Percentiles rank a stretch among this genome's conserved stretches.
phyloP scores from a whole-genome alignment of 2,113 vertebrate genomes.

The Malaclemys terrapin region DNA sequence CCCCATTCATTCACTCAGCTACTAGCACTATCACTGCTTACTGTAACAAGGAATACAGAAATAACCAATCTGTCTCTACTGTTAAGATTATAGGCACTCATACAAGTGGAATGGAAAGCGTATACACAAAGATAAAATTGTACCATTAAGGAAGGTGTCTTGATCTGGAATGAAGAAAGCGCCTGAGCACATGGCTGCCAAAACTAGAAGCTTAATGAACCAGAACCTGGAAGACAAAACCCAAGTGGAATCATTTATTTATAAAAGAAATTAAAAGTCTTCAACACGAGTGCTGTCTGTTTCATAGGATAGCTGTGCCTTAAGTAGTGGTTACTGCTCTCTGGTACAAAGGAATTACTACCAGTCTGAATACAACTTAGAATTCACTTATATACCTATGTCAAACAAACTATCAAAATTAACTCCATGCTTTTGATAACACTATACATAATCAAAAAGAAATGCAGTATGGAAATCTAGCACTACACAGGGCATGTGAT shows the following conservation, averaged over 20 bases:
- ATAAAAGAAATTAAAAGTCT: background rate
- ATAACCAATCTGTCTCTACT: fast-evolving
- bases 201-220: conserved; percentile 91
- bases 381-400: background rate
- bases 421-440: background rate
- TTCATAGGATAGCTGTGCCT: background rate
- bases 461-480: fast-evolving
- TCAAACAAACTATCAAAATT: background rate
- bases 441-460: background rate
- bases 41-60: background rate
- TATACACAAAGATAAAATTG: background rate
- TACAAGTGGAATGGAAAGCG: background rate
- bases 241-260: background rate
- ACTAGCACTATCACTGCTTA: background rate
- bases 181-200: conserved; percentile 92
- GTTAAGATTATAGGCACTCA: background rate
- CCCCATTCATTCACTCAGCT: background rate
- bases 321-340: background rate
- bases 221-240: conserved; percentile 87
- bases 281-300: background rate
- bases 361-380: background rate
- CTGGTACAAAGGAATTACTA: fast-evolving
- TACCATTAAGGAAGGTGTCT: conserved; percentile 94
- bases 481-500: background rate
- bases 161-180: conserved; percentile 95